A percentile compares a stretch with the other conserved stretches of the same genome.
phyloP scores from a whole-genome alignment of 1,140 invertebrate species.

The Sesamia nonagrioides region DNA sequence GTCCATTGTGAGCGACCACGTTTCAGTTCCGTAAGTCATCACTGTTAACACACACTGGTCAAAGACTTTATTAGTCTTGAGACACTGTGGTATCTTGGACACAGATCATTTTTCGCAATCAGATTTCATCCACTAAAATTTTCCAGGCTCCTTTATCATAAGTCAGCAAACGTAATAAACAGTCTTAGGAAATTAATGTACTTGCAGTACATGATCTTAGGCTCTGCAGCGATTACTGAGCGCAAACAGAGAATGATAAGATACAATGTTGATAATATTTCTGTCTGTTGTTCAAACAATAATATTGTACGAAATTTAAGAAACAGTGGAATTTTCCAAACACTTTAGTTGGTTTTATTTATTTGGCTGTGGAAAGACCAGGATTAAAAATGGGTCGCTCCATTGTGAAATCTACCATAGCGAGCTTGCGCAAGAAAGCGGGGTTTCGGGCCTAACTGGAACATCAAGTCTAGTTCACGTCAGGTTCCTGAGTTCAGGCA shows the following conservation, averaged over 20 bases:
- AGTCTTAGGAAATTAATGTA: background rate
- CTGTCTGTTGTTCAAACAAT: slow-evolving; percentile 27
- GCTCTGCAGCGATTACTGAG: background rate
- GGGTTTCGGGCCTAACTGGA: too few species aligned
- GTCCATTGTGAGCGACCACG: too few species aligned
- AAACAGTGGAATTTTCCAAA: slow-evolving; percentile 30
- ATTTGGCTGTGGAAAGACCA: background rate
- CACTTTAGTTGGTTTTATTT: background rate
- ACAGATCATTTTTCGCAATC: background rate
- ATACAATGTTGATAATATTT: slow-evolving; percentile 1
- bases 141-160: background rate
- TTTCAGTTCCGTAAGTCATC: too few species aligned
- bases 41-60: too few species aligned
- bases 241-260: slow-evolving; percentile 27
- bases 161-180: background rate
- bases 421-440: too few species aligned
- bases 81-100: too few species aligned
- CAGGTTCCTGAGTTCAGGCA: too few species aligned
- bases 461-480: too few species aligned
- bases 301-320: background rate
- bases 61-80: too few species aligned
- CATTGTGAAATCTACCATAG: background rate
- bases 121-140: background rate
- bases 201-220: background rate
- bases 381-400: background rate